Evolutionary conservation across 1,140 invertebrate genomes (phyloP), one percentile per base, ranked within the genome.

Genomic region (Nasonia longicornis): DNA sequence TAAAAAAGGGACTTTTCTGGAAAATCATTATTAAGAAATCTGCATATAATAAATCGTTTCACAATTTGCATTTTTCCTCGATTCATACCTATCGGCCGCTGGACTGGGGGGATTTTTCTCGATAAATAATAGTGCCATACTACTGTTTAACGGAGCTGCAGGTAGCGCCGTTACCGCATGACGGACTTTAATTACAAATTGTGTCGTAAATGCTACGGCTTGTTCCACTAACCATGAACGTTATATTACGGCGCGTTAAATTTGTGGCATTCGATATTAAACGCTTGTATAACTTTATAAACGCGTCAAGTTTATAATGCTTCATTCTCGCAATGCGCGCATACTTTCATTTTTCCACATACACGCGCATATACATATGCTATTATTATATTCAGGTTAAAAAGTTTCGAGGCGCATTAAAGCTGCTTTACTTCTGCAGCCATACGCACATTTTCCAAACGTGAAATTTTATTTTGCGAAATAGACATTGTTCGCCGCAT

Each of bases 201-300:
- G 14, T 16, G 26, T 58, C 77, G 48, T 79, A 42, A 79, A 72
- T 71, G 31, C 29, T 42, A 38, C 16, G 20, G 71, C 26, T 70
- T 63, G 31, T 79, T 71, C 58, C 38, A 63, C 31, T 79, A 79
- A 79, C 29, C 48, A 35, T 58, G 20, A 72, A 63, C 69, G 31
- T 63, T 58, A 26, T 35, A 63, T 67, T 71, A 8, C 12, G 10
- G 8, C n/a, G 1, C 64, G 45, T 77, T 69, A 69, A 35, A 42
- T 52, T 20, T 70, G 38, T 14, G 8, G 20, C 14, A 35, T 70
- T 20, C 7, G 29, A 52, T 26, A 26, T 78, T 52, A 78, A 48
- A 64, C 12, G n/a, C 38, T 66, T 75, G 16, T 22, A 76, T 42
- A 58, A 64, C 3, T 64, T 38, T 75, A 75, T 38, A 64, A 26